phyloP scores from a whole-genome alignment of 2,888 invertebrate genomes.

The Timandra comae region DNA sequence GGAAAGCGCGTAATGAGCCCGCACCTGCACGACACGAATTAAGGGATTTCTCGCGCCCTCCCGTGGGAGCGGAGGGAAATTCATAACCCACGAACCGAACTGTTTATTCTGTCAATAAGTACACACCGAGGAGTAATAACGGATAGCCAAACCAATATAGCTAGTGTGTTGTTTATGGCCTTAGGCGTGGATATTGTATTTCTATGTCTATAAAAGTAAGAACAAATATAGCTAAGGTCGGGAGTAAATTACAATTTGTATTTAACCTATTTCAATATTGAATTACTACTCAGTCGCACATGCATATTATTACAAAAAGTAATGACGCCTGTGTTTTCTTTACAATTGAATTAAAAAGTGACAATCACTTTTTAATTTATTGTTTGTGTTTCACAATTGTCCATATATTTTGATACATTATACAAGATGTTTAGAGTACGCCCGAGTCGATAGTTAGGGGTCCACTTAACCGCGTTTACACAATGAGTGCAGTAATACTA shows the following conservation, averaged over 20 bases:
- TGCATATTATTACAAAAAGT: no score
- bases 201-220: conserved; percentile 16
- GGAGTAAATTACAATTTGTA: no score
- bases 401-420: conserved; percentile 5
- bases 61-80: conserved; percentile 62
- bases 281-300: no score
- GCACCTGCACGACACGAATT: conserved; percentile 72
- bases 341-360: no score
- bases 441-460: conserved; percentile 33
- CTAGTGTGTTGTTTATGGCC: conserved; percentile 30
- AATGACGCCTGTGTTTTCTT: no score
- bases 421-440: conserved; percentile 14
- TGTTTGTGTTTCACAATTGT: no score
- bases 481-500: conserved; percentile 42
- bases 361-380: no score
- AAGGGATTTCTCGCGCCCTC: conserved; percentile 76
- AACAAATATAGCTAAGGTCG: background rate
- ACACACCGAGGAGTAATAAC: conserved; percentile 48
- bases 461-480: conserved; percentile 44
- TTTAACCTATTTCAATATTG: no score
- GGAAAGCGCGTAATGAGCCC: conserved; percentile 70
- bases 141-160: conserved; percentile 46
- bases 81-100: conserved; percentile 37
- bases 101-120: conserved; percentile 65
- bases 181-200: conserved; percentile 34